Conservation (phyloP, 2,113 vertebrate genomes). For the Brachionichthys hirsutus region DNA sequence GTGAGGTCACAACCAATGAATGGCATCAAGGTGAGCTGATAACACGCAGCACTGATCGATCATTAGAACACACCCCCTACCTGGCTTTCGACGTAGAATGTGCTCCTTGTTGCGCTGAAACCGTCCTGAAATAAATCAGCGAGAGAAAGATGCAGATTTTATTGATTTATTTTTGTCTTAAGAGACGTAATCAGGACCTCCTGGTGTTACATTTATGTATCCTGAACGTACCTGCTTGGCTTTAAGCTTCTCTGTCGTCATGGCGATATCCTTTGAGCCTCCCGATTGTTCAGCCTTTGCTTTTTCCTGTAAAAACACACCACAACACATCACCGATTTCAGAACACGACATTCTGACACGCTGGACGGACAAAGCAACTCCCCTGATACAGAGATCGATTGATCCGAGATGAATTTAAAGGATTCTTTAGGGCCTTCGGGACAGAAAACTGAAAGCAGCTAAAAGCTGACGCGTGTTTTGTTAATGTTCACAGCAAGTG, state of each 20-base stretch:
- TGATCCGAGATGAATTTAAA: constrained; percentile 50
- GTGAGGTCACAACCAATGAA: too few species aligned
- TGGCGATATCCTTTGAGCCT: constrained; percentile 19
- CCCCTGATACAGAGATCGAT: neutral
- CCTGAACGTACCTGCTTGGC: constrained; percentile 43
- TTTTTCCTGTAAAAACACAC: constrained; percentile 38
- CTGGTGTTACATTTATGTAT: too few species aligned
- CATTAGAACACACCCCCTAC: neutral
- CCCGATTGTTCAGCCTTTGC: constrained; percentile 35
- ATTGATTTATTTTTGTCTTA: too few species aligned
- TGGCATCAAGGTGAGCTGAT: too few species aligned
- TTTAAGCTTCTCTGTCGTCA: constrained; percentile 42
- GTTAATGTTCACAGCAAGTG: neutral
- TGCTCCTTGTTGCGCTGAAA: constrained; percentile 49
- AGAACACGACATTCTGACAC: neutral
- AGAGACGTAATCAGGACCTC: neutral
- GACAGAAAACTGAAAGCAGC: neutral
- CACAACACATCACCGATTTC: neutral
- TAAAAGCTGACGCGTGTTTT: neutral
- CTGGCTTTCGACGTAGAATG: constrained; percentile 42
- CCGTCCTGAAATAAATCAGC: constrained; percentile 38
- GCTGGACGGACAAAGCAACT: accelerated
- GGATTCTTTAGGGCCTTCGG: constrained; percentile 54
- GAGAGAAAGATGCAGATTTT: too few species aligned
- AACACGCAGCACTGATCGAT: too few species aligned